Evolutionary conservation across 2,113 vertebrate genomes (phyloP).

Genomic region (Malaclemys terrapin): DNA sequence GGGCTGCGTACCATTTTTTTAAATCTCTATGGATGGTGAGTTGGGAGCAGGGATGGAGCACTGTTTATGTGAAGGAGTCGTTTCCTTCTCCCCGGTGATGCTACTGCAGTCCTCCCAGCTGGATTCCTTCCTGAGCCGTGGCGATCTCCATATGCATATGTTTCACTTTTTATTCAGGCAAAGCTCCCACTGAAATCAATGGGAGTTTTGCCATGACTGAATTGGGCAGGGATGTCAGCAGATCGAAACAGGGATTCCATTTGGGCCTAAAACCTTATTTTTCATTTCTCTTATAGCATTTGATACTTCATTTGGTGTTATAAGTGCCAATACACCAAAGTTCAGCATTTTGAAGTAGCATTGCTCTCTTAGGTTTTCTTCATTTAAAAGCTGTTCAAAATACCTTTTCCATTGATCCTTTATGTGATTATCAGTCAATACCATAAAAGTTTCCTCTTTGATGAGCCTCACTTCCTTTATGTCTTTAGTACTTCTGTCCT

Average conservation of each 20-base stretch:
- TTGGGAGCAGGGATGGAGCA: no score
- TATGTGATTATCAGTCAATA: not conserved
- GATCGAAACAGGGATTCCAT: not conserved
- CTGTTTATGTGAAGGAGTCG: no score
- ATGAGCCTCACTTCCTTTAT: no score
- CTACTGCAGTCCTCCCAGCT: no score
- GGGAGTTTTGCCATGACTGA: not conserved
- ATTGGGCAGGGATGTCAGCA: not conserved
- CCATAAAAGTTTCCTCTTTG: not conserved
- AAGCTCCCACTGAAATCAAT: no score
- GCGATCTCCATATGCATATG: no score
- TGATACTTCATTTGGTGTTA: not conserved
- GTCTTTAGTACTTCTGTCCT: not conserved
- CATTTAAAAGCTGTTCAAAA: not conserved
- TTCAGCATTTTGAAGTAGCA: not conserved
- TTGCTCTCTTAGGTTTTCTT: no score
- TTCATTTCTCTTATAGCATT: not conserved
- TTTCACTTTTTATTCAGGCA: no score
- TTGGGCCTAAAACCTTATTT: not conserved
- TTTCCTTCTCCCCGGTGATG: no score
- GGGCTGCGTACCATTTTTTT: no score
- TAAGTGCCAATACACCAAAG: not conserved
- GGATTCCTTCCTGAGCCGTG: no score
- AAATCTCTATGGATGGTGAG: no score
- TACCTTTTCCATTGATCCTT: not conserved